These are phyloP conservation scores for Cryptotis parvus DNA, from an alignment of 2,113 vertebrate species.

Conservation along the genomic window DNA sequence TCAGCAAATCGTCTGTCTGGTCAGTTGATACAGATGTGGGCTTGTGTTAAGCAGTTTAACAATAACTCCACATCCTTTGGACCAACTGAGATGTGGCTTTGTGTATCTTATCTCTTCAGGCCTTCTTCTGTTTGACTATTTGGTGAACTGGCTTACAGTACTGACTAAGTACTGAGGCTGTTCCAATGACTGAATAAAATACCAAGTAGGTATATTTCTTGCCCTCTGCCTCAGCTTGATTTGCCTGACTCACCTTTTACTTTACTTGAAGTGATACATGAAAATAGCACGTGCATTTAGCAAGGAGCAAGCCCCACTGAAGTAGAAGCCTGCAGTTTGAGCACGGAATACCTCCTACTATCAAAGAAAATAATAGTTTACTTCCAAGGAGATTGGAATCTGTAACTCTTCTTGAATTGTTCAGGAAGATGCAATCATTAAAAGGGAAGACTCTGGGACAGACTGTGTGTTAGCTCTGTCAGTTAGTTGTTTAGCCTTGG, in stretches of 20 bases:
- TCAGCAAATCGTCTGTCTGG: neutral
- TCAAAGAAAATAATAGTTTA: slow-evolving; percentile 30
- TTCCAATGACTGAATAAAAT: slow-evolving; percentile 45
- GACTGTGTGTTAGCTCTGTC: neutral
- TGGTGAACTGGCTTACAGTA: neutral
- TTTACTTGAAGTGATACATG: slow-evolving; percentile 7
- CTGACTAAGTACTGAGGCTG: neutral
- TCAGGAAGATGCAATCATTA: neutral
- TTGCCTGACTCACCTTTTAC: slow-evolving; percentile 22
- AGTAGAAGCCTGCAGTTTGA: slow-evolving; percentile 20
- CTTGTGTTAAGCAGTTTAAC: too few relatives aligned
- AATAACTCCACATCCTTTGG: too few relatives aligned
- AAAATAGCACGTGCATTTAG: slow-evolving; percentile 44
- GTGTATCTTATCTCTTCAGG: neutral
- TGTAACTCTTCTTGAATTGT: neutral
- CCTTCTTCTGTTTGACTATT: slow-evolving; percentile 19
- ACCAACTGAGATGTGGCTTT: neutral
- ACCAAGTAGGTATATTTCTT: slow-evolving; percentile 15
- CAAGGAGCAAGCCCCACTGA: slow-evolving; percentile 42
- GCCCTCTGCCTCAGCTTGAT: neutral
- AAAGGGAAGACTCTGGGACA: slow-evolving; percentile 30
- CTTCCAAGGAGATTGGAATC: slow-evolving; percentile 30
- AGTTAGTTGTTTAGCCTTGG: neutral
- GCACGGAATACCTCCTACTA: slow-evolving; percentile 24
- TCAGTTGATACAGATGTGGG: neutral